phyloP scores from a whole-genome alignment of 1,140 invertebrate species.

The Camponotus pennsylvanicus region DNA sequence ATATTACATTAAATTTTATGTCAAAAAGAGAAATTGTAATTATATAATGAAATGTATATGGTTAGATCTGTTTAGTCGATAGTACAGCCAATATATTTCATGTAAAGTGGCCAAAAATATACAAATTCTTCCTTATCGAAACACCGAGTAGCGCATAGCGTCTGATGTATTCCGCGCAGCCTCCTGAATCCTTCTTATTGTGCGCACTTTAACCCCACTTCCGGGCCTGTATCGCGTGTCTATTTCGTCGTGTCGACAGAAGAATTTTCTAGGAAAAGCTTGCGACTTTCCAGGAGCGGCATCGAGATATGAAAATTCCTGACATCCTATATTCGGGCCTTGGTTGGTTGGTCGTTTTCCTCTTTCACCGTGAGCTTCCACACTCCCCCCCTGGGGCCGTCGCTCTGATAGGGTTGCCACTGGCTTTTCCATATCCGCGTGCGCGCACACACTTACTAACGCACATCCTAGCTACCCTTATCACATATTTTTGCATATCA shows the following conservation, averaged over 20 bases:
- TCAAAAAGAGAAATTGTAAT: not conserved
- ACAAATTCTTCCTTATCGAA: constrained; percentile 32
- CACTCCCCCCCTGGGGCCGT: constrained; percentile 66
- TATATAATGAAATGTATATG: not conserved
- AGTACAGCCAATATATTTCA: not conserved
- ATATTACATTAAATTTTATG: not conserved
- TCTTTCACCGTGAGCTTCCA: constrained; percentile 53
- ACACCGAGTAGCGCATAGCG: not conserved
- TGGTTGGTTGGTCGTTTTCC: constrained; percentile 65
- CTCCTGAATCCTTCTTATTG: constrained; percentile 54
- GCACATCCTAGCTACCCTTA: constrained; percentile 75
- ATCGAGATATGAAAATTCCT: constrained; percentile 82
- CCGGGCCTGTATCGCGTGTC: constrained; percentile 52
- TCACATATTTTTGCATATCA: constrained; percentile 82
- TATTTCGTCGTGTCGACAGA: constrained; percentile 56
- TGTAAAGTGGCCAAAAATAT: constrained; percentile 8
- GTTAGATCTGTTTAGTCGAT: not conserved
- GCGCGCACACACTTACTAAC: constrained; percentile 43
- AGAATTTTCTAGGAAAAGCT: constrained; percentile 74
- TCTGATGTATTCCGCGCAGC: constrained; percentile 41
- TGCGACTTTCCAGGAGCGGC: constrained; percentile 70
- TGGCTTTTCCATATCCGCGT: constrained; percentile 77
- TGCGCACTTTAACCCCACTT: constrained; percentile 54
- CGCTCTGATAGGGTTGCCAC: constrained; percentile 78
- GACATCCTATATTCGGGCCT: constrained; percentile 77